phyloP scores from a whole-genome alignment of 2,113 vertebrate genomes.

The Anthoscopus minutus region DNA sequence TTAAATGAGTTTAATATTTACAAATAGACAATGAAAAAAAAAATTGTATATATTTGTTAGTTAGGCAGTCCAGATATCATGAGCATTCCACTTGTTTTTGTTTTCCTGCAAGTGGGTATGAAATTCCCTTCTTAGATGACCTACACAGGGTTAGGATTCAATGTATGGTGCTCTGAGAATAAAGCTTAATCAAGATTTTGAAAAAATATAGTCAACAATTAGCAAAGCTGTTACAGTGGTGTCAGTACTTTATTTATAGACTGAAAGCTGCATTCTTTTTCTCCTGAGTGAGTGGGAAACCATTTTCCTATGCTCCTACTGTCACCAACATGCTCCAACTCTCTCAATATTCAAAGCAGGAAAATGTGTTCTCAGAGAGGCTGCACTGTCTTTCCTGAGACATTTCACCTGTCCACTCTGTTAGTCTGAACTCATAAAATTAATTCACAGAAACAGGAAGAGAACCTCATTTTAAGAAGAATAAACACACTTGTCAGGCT shows the following conservation, averaged over 20 bases:
- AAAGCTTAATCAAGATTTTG: background rate
- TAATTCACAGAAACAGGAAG: background rate
- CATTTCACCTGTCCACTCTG: background rate
- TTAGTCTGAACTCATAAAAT: background rate
- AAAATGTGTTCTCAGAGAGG: background rate
- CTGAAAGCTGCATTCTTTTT: background rate
- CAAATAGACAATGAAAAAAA: background rate
- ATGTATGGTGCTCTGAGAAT: background rate
- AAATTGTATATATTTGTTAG: background rate
- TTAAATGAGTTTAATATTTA: background rate
- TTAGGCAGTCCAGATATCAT: background rate
- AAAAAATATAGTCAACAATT: background rate
- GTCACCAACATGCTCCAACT: fast-evolving
- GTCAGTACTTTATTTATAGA: background rate
- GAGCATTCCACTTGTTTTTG: background rate
- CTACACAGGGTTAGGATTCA: background rate
- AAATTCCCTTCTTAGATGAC: background rate
- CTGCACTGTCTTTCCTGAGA: background rate
- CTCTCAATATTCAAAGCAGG: background rate
- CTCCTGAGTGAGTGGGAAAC: background rate
- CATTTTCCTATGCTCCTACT: background rate
- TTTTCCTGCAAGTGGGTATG: background rate
- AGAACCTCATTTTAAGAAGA: background rate
- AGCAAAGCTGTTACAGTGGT: background rate
- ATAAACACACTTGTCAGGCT: fast-evolving